These are phyloP conservation scores for Trachelus tabidus DNA, from an alignment of 2,888 invertebrate species.

Conservation along the genomic window DNA sequence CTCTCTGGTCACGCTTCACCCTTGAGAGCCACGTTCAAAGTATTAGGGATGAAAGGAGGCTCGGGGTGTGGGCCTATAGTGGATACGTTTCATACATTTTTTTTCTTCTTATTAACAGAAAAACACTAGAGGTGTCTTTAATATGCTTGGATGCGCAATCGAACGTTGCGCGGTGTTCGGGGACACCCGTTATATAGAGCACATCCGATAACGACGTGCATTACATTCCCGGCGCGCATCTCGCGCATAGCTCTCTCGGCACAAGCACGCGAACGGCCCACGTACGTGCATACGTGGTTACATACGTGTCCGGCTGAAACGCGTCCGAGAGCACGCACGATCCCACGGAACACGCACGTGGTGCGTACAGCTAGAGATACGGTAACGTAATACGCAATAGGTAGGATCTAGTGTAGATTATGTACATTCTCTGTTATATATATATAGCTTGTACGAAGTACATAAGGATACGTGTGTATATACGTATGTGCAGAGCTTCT, in stretches of 20 bases:
- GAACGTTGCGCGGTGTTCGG: not conserved
- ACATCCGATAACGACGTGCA: constrained; percentile 42
- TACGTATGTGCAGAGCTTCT: not conserved
- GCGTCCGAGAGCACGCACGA: not conserved
- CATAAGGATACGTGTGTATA: not conserved
- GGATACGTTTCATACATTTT: no score
- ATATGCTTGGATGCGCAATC: no score
- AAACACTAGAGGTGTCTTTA: no score
- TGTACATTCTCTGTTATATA: not conserved
- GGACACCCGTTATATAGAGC: constrained; percentile 7
- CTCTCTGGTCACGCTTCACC: not conserved
- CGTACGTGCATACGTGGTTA: not conserved
- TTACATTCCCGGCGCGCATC: constrained; percentile 38
- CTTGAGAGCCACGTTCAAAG: not conserved
- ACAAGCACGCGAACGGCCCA: constrained; percentile 15
- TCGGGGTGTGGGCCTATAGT: no score
- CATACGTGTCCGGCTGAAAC: constrained; percentile 4
- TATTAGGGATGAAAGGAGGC: not conserved
- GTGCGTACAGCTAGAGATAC: not conserved
- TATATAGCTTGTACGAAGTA: no score
- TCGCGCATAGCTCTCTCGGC: constrained; percentile 29
- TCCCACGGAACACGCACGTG: not conserved
- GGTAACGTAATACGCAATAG: constrained; percentile 3
- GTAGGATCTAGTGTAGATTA: not conserved
- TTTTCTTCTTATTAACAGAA: no score